Evolutionary conservation across 2,888 invertebrate genomes (phyloP).

Genomic region (Rhimphoctona megacephalus): DNA sequence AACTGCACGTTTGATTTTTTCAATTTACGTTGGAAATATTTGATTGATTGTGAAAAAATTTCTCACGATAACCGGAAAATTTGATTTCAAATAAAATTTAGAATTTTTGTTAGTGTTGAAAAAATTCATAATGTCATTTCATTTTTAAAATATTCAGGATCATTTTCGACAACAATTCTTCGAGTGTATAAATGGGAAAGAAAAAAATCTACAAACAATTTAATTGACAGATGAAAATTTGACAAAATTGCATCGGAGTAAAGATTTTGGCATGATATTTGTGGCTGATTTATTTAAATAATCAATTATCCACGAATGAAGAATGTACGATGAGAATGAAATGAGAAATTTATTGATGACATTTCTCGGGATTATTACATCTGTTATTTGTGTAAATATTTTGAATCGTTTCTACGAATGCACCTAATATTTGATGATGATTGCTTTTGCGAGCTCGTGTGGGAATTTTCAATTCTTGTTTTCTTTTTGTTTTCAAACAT

Average conservation of each 20-base stretch:
- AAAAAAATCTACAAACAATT: not conserved
- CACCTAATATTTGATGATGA: constrained; percentile 9
- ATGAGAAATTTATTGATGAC: constrained; percentile 6
- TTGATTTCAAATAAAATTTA: no score
- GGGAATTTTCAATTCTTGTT: not conserved
- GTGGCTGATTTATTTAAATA: constrained; percentile 20
- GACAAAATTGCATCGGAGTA: not conserved
- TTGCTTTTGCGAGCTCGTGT: constrained; percentile 17
- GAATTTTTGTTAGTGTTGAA: no score
- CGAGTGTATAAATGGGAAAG: not conserved
- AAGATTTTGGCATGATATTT: constrained; percentile 18
- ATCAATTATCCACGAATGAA: constrained; percentile 24
- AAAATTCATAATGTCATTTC: not conserved
- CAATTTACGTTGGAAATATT: no score
- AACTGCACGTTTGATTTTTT: no score
- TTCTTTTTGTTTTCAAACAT: constrained; percentile 25
- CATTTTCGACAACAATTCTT: not conserved
- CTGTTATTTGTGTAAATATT: constrained; percentile 31
- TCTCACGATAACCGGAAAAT: no score
- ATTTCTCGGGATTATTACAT: not conserved
- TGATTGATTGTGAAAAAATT: no score
- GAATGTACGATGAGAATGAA: constrained; percentile 15
- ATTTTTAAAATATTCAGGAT: not conserved
- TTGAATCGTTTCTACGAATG: constrained; percentile 8
- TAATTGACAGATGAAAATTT: constrained; percentile 5